Conservation (phyloP, 2,113 vertebrate species). For the Leptodactylus fuscus region DNA sequence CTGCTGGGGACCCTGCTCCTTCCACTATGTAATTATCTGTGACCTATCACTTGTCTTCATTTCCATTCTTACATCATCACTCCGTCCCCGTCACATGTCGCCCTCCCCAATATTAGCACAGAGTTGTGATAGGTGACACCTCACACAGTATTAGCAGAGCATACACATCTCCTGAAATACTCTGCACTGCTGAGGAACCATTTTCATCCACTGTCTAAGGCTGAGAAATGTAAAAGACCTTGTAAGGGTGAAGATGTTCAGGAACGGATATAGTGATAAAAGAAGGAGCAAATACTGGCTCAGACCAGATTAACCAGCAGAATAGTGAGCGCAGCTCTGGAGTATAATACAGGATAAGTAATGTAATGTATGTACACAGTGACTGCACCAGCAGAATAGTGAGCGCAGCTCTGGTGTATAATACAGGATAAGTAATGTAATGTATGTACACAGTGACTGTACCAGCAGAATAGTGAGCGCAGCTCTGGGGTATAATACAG, state of each 20-base stretch:
- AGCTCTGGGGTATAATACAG: too few relatives aligned
- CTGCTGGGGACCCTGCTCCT: background rate
- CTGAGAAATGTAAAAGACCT: too few relatives aligned
- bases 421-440: too few relatives aligned
- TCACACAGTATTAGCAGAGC: background rate
- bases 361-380: too few relatives aligned
- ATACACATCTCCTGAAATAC: background rate
- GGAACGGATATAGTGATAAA: background rate
- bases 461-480: too few relatives aligned
- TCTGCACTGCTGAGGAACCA: background rate
- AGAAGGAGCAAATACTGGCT: background rate
- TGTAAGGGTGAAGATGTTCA: background rate
- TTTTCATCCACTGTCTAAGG: background rate
- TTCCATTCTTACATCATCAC: background rate
- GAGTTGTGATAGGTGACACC: background rate
- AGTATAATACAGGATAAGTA: too few relatives aligned
- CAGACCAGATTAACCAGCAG: too few relatives aligned
- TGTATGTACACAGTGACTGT: too few relatives aligned
- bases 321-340: too few relatives aligned
- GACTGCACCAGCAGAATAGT: too few relatives aligned
- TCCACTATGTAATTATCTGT: background rate
- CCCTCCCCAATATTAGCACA: background rate
- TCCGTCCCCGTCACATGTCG: too few relatives aligned
- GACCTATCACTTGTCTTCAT: background rate
- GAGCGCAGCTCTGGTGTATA: too few relatives aligned